These are phyloP conservation scores for Spodoptera littoralis DNA, from an alignment of 2,888 invertebrate genomes.

Conservation along the genomic window DNA sequence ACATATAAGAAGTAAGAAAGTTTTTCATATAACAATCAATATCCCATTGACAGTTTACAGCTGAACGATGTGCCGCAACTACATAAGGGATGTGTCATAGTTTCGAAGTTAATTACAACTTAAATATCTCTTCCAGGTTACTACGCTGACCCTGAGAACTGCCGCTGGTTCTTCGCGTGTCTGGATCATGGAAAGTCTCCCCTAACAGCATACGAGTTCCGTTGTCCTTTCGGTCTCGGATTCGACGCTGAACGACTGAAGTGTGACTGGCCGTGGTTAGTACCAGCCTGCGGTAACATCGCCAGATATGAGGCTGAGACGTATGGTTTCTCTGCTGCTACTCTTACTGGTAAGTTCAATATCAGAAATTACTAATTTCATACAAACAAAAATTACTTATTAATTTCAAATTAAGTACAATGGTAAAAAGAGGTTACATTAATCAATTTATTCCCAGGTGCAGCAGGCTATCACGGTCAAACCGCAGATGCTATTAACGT, in stretches of 20 bases:
- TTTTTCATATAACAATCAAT: too few relatives aligned
- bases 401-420: background rate
- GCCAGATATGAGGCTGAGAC: conserved; percentile 87
- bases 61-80: too few relatives aligned
- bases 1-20: too few relatives aligned
- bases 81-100: too few relatives aligned
- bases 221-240: conserved; percentile 93
- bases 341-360: conserved; percentile 74
- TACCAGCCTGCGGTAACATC: conserved; percentile 89
- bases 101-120: too few relatives aligned
- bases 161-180: conserved; percentile 95
- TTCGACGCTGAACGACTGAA: conserved; percentile 92
- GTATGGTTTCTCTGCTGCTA: conserved; percentile 80
- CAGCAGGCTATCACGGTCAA: conserved; percentile 82
- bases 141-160: conserved; percentile 94
- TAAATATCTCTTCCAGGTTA: conserved; percentile 87
- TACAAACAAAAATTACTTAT: too few relatives aligned
- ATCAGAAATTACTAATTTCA: too few relatives aligned
- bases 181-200: conserved; percentile 91
- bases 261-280: conserved; percentile 95
- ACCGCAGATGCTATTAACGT: conserved; percentile 84
- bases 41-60: too few relatives aligned
- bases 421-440: background rate
- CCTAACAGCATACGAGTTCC: conserved; percentile 93
- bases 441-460: conserved; percentile 68